Evolutionary conservation across 1,140 invertebrate genomes (phyloP).

Genomic region (Aleiodes sp.): DNA sequence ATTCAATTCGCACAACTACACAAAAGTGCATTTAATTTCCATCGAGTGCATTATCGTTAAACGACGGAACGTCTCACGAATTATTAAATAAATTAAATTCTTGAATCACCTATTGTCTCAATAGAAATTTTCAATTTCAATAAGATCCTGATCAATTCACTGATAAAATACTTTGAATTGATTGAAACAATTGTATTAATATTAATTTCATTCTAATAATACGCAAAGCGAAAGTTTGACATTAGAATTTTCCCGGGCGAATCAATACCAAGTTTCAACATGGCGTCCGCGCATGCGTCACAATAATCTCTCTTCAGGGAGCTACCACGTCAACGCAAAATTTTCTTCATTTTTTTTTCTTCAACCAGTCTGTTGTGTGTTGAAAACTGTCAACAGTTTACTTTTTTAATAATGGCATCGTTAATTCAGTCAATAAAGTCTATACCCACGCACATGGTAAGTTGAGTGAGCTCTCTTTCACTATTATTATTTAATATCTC

Average conservation of each 20-base stretch:
- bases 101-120: not conserved
- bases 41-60: constrained; percentile 18
- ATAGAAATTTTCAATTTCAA: not conserved
- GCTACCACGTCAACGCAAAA: constrained; percentile 8
- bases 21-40: not conserved
- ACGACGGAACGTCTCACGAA: not conserved
- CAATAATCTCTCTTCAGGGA: not conserved
- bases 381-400: not conserved
- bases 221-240: not conserved
- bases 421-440: constrained; percentile 58
- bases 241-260: constrained; percentile 10
- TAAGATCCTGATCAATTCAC: not conserved
- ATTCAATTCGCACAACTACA: not conserved
- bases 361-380: constrained; percentile 15
- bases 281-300: not conserved
- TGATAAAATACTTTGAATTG: constrained; percentile 11
- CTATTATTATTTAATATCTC: constrained; percentile 4
- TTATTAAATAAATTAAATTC: constrained; percentile 11
- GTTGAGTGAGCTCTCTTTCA: constrained; percentile 19
- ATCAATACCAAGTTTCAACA: not conserved
- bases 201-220: not conserved
- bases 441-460: constrained; percentile 73
- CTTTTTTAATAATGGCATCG: constrained; percentile 42
- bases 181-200: not conserved
- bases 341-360: not conserved